A percentile compares a stretch with the other conserved stretches of the same genome.
Evolutionary conservation across 2,113 vertebrate genomes (phyloP).

Genomic region (Nannospalax galili): DNA sequence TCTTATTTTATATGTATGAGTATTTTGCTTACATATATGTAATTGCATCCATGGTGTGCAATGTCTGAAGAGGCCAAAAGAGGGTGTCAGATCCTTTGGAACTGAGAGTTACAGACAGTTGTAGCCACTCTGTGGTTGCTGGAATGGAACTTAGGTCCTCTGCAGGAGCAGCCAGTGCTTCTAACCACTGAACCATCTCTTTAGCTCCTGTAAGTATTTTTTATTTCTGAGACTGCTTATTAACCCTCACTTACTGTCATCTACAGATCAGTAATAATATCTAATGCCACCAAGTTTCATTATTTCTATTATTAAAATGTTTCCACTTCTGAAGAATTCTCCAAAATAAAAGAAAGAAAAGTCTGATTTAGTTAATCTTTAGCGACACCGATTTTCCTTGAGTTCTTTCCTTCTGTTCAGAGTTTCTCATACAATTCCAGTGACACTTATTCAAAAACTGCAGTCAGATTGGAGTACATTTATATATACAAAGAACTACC

Average conservation of each 20-base stretch:
- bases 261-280: neutral
- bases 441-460: constrained; percentile 6
- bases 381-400: constrained; percentile 59
- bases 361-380: constrained; percentile 76
- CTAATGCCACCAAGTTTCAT: neutral
- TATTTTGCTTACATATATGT: no score
- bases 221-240: neutral
- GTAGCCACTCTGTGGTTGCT: no score
- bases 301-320: neutral
- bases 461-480: constrained; percentile 26
- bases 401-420: constrained; percentile 25
- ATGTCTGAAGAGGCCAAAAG: no score
- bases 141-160: no score
- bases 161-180: no score
- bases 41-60: no score
- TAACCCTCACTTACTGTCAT: neutral
- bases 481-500: constrained; percentile 12
- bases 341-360: neutral
- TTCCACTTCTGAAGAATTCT: constrained; percentile 57
- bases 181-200: no score
- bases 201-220: neutral
- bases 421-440: neutral
- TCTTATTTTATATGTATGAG: no score
- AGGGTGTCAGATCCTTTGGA: no score
- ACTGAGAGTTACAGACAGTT: no score